Evolutionary conservation across 2,797 vertebrate species (phyloP).

Genomic region (Cynodonichthys magdalenae): DNA sequence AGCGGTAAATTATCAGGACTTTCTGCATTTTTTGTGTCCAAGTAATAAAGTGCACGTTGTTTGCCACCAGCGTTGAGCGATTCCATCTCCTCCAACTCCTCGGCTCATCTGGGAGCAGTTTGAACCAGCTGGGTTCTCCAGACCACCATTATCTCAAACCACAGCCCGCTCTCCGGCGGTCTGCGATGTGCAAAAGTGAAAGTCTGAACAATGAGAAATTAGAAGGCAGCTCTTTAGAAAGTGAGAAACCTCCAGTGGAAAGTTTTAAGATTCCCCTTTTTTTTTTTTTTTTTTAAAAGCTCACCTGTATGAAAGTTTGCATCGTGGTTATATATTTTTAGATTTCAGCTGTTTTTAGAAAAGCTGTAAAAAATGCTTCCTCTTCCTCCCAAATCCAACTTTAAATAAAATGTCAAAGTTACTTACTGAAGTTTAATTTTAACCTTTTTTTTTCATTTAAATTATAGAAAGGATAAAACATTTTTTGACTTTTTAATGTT

Average conservation of each 20-base stretch:
- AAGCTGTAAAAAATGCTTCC: too few species aligned
- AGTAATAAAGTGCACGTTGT: conserved; percentile 43
- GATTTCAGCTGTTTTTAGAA: too few species aligned
- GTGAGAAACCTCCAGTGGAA: background rate
- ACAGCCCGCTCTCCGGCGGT: conserved; percentile 38
- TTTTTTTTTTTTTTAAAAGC: too few species aligned
- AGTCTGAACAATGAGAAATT: conserved; percentile 23
- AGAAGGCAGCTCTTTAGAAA: background rate
- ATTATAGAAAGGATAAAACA: too few species aligned
- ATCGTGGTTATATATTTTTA: too few species aligned
- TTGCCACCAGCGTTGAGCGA: conserved; percentile 1
- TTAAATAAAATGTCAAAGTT: too few species aligned
- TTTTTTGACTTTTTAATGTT: too few species aligned
- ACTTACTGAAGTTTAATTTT: too few species aligned
- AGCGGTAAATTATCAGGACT: background rate
- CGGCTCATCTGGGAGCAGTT: conserved; percentile 68
- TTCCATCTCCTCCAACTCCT: conserved; percentile 1
- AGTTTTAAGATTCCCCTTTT: background rate
- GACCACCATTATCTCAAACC: conserved; percentile 55
- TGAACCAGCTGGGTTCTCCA: conserved; percentile 35
- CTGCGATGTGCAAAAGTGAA: conserved; percentile 56
- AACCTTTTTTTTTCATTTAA: too few species aligned
- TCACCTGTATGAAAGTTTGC: background rate
- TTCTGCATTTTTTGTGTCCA: background rate
- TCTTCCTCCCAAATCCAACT: too few species aligned